Evolutionary conservation across 1,140 invertebrate species (phyloP), one percentile per base, ranked within the genome.

Genomic region (Ganaspis sp.): DNA sequence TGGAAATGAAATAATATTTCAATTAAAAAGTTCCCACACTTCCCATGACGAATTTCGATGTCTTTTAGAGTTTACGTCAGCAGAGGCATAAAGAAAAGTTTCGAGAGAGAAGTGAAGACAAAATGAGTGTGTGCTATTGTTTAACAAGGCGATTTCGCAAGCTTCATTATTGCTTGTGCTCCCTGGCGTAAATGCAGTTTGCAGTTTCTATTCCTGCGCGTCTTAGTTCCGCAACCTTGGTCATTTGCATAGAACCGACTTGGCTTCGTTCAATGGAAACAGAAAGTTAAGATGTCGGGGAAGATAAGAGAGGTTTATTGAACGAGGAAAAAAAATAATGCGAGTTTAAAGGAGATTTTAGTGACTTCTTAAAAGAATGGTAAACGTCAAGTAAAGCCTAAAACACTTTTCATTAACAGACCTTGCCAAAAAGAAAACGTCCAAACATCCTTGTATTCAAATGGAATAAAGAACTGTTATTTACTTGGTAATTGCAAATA

Each of bases 61-160:
- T 64, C 58, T 4, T 15, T 64, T 26, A 15, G 12, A 0, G 17
- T 58, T 64, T 64, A 64, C 58, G 15, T 64, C 58, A 64, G 9
- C 23, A 11, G 29, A 54, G 1, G 54, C 15, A 64, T 26, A 29
- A 64, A 29, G 23, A 23, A 64, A 29, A 23, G 9, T 64, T 64
- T 64, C 23, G 26, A 29, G 23, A 29, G 9, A 64, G 58, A 11
- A 64, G 58, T 15, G 58, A 64, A 29, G 9, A n/a, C 12, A 58
- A 58, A 58, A 58, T 26, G 11, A 64, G 58, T 64, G 58, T 49
- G 45, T 29, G 23, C 23, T 21, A 64, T 64, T 64, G 58, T 64
- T 64, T 64, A 64, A 64, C 58, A 64, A 64, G 58, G 23, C 23
- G n/a, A 64, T 64, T 64, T 64, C 58, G 58, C 58, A 64, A 64